Evolutionary conservation across 2,113 vertebrate species (phyloP), one percentile per base, ranked within the genome.

Genomic region (Spea multiplicata): DNA sequence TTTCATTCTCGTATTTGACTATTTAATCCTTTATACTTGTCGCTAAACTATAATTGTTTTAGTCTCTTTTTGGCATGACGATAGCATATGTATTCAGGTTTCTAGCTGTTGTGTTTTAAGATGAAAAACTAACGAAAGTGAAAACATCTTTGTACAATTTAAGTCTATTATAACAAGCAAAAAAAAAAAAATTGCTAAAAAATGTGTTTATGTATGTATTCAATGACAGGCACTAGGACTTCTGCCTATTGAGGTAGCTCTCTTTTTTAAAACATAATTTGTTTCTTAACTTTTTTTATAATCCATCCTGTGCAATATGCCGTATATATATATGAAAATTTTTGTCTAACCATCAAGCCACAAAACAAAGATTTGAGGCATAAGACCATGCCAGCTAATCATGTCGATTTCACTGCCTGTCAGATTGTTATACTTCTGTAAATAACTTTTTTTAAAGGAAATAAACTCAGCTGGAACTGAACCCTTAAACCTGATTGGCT

Each of bases 391-490:
- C 96, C 96, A 97, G 96, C 96, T 96, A 95, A 93, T 93, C 90
- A 93, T 96, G 96, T 96, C 94, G 92, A 95, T 94, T 96, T 92
- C 96, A 97, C 96, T 99, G 96, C 97, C 96, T 98, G 97, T 98
- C 97, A 97, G 96, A 98, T 97, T 98, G 96, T 98, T 98, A 97
- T 95, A 92, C 95, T 96, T 97, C 94, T 99, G 97, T 98, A 99
- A 96, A 98, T 96, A 98, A 95, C 93, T 92, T 95, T 83, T 70
- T 81, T 96, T 95, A 94, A 96, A 97, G 96, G 96, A 96, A 98
- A 98, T 98, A 99, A 98, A 98, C 96, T 99, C 96, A 99, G 97
- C 97, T 99, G 97, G 97, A 99, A 98, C 97, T 99, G 97, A 99
- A 95, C 94, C 94, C 93, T 94, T 84, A 88, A 53, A 81, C 75